Evolutionary conservation across 2,888 invertebrate species (phyloP), one percentile per base, ranked within the genome.

Genomic region (Metellina segmentata): DNA sequence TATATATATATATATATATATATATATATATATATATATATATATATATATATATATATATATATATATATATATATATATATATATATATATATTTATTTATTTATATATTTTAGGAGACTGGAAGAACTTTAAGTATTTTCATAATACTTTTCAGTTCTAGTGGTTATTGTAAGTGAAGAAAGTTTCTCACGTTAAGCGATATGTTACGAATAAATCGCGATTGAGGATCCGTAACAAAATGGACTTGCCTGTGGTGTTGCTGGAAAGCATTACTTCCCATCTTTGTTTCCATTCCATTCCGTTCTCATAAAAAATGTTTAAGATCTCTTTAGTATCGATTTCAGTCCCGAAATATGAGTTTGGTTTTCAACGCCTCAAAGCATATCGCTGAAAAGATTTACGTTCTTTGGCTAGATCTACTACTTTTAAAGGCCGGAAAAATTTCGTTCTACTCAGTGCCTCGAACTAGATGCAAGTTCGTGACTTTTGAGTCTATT

Each of bases 321-420:
- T 61, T 61, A 61, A 61, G 61, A 61, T 61, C 61, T 61, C 61
- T 61, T 61, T 61, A 61, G 61, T 61, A 61, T 61, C 61, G 61
- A 61, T 61, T 61, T 61, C 61, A 61, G 61, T 11, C 13, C 11
- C 61, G 61, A 61, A 61, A 61, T 61, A 11, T 61, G 61, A 61
- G 61, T 61, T 61, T 61, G 16, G 61, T 61, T 61, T 61, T 61
- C 61, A 61, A 61, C 9, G 61, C 61, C 61, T 61, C 61, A 61
- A 61, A 61, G 61, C 11, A 16, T 61, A 61, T 61, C 61, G 61
- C 61, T 61, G 61, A 61, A 7, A 61, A 16, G 61, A 61, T 61
- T 61, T 61, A 34, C 34, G 34, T 34, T 34, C 34, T 34, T 34
- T 34, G 34, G 34, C 1, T 34, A 34, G 34, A 34, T 34, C 34